Percentiles rank a stretch among this genome's conserved stretches.
These are phyloP conservation scores for Progne subis DNA, from an alignment of 2,113 vertebrate genomes.

Conservation along the genomic window DNA sequence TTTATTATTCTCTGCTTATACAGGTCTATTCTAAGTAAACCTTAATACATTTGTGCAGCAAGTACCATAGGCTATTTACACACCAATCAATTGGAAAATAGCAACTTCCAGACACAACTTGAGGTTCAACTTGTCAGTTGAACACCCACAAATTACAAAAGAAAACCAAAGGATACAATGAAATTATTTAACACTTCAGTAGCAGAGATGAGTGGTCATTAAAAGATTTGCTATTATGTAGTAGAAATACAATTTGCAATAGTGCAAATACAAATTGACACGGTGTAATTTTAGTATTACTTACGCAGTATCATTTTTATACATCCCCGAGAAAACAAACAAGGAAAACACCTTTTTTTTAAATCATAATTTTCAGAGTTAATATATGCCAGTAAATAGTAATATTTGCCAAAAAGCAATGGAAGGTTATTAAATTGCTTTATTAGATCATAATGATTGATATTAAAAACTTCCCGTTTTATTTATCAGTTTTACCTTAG, in stretches of 20 bases:
- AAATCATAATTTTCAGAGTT: not conserved
- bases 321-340: not conserved
- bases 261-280: not conserved
- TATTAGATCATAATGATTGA: not conserved
- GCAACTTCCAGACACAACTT: not conserved
- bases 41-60: not conserved
- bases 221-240: not conserved
- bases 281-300: not conserved
- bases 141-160: not conserved
- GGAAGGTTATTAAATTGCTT: not conserved
- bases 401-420: not conserved
- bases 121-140: not conserved
- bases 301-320: accelerated
- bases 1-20: conserved; percentile 49
- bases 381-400: not conserved
- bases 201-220: not conserved
- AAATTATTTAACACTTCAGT: not conserved
- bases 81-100: conserved; percentile 1
- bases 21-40: conserved; percentile 41
- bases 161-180: not conserved
- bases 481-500: not conserved
- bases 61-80: not conserved
- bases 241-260: not conserved
- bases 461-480: not conserved
- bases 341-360: not conserved